Evolutionary conservation across 2,797 vertebrate species (phyloP).

Genomic region (Coregonus suidteri): DNA sequence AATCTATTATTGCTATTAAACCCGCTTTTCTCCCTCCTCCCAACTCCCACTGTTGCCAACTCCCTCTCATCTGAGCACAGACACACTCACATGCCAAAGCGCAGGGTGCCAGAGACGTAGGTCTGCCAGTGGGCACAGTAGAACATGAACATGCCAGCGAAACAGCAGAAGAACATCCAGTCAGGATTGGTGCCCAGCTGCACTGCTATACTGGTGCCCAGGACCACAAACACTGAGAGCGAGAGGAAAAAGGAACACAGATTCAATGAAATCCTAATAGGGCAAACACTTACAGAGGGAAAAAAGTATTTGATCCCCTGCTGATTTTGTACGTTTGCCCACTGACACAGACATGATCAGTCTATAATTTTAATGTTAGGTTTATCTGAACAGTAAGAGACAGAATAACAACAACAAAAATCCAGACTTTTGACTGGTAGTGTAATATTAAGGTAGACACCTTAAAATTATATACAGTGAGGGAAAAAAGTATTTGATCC

Average conservation of each 20-base stretch:
- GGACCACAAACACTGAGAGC: constrained; percentile 91
- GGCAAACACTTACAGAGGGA: background rate
- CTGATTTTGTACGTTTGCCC: no score
- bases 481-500: no score
- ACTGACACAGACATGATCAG: no score
- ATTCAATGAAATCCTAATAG: background rate
- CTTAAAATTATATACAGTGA: no score
- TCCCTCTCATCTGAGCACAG: background rate
- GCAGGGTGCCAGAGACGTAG: constrained; percentile 94
- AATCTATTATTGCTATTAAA: background rate
- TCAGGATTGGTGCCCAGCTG: constrained; percentile 97
- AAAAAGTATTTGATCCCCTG: no score
- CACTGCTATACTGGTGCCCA: constrained; percentile 96
- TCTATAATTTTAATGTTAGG: no score
- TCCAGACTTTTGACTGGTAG: no score
- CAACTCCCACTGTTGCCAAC: background rate
- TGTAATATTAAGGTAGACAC: no score
- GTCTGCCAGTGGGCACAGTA: constrained; percentile 99
- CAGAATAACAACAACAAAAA: no score
- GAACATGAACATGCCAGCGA: constrained; percentile 98
- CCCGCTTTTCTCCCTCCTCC: background rate
- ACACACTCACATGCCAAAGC: constrained; percentile 93
- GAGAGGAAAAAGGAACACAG: background rate
- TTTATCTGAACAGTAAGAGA: no score
- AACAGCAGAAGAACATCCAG: constrained; percentile 99